Conservation (phyloP, 2,113 vertebrate species). For the Vanacampus margaritifer region DNA sequence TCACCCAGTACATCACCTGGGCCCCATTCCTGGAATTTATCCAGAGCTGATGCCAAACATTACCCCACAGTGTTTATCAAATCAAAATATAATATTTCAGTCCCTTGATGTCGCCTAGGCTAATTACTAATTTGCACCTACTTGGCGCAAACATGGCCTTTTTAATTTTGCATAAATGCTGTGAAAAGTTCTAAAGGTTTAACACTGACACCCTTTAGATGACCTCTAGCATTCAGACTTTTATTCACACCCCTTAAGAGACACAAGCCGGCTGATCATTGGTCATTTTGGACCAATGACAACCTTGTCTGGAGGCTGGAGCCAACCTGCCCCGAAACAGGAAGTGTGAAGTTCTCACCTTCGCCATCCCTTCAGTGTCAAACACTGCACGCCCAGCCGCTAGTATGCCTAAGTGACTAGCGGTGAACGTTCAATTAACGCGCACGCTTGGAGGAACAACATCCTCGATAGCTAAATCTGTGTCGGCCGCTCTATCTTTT, state of each 20-base stretch:
- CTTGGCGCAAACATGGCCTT: neutral
- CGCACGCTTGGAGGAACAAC: neutral
- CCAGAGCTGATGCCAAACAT: no score
- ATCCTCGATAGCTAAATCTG: slow-evolving; percentile 5
- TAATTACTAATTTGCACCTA: neutral
- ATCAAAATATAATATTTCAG: neutral
- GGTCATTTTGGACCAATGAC: slow-evolving; percentile 48
- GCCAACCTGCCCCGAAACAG: slow-evolving; percentile 14
- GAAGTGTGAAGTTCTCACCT: slow-evolving; percentile 10
- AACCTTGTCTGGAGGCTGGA: slow-evolving; percentile 16
- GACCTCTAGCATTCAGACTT: slow-evolving; percentile 25
- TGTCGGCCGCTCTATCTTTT: slow-evolving; percentile 37
- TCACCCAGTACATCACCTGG: no score
- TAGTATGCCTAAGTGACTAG: slow-evolving; percentile 14
- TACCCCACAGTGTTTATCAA: no score
- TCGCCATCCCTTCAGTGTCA: slow-evolving; percentile 14
- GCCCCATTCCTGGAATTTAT: no score
- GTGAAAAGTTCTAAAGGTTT: slow-evolving; percentile 1
- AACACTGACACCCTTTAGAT: slow-evolving; percentile 24
- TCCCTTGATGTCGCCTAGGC: neutral
- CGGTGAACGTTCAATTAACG: slow-evolving; percentile 24
- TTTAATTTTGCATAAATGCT: neutral
- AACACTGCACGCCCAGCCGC: slow-evolving; percentile 20
- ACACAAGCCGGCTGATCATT: slow-evolving; percentile 8
- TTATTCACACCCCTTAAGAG: slow-evolving; percentile 16